phyloP scores from a whole-genome alignment of 2,888 invertebrate genomes.

The Hemistola chrysoprasaria region DNA sequence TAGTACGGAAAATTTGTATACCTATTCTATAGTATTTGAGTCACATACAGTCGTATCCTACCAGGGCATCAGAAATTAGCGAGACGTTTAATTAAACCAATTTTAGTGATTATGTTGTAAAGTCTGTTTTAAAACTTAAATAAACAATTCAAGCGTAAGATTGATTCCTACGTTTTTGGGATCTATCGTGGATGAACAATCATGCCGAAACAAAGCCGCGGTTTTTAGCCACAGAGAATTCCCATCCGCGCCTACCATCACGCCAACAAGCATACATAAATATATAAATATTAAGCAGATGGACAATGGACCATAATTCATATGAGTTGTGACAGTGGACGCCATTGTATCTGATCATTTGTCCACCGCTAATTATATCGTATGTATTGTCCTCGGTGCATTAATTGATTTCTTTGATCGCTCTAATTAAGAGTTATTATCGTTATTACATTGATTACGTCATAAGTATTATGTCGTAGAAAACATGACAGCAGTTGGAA shows the following conservation, averaged over 20 bases:
- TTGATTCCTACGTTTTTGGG: too few relatives aligned
- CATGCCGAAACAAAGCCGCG: neutral
- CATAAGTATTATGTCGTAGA: too few relatives aligned
- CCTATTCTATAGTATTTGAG: too few relatives aligned
- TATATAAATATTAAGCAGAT: slow-evolving; percentile 12
- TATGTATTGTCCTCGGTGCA: neutral
- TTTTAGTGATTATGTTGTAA: too few relatives aligned
- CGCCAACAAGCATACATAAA: slow-evolving; percentile 7
- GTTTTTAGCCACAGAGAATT: slow-evolving; percentile 7
- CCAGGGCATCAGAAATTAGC: too few relatives aligned
- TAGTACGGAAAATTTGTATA: too few relatives aligned
- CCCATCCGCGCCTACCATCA: slow-evolving; percentile 15
- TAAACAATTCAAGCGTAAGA: too few relatives aligned
- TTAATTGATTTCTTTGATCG: slow-evolving; percentile 10
- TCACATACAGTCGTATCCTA: too few relatives aligned
- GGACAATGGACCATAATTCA: slow-evolving; percentile 11
- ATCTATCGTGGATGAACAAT: neutral
- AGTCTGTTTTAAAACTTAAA: too few relatives aligned
- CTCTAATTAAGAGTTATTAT: neutral
- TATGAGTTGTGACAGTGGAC: slow-evolving; percentile 2
- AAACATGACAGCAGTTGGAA: too few relatives aligned
- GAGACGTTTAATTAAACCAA: too few relatives aligned
- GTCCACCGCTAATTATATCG: slow-evolving; percentile 13
- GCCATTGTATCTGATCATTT: slow-evolving; percentile 16
- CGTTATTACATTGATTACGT: too few relatives aligned